Base-by-base conservation (phyloP, 2,797 vertebrate species). In the Argentina silus region DNA sequence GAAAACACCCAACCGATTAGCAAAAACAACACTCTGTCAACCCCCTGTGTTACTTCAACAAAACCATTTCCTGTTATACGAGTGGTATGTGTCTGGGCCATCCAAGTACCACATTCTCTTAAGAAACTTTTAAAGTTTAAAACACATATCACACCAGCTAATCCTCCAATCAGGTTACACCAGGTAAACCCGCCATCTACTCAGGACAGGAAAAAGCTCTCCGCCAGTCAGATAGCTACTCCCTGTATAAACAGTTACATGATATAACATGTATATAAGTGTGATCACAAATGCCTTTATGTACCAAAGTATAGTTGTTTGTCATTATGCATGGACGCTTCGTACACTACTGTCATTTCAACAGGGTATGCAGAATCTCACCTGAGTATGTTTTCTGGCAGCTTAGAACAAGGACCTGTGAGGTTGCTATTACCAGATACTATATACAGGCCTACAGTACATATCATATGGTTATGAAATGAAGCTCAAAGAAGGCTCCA, bases 241-340 rank as follows among this genome's bases (percentile, higher is more conserved):
- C 43, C 8, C 48, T 42, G 21, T 53, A n/a, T 1, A 2, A 36
- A 2, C 27, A 36, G 27, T 36, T 7, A 50, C 48, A 50, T 14
- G 8, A 9, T 50, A 1, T 50, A 2, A 9, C 1, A 1, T 15
- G 7, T 19, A 36, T 71, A 21, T 51, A 43, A n/a, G 17, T 62
- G 12, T 19, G 12, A 50, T 17, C 14, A 19, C 14, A 51, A 64
- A 73, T 36, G 63, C 8, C 21, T 73, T 67, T 57, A 15, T 19
- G 19, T 66, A 66, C 63, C 59, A 62, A 62, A 42, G 56, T 73
- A 15, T 59, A 27, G 15, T 48, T 21, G 14, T 27, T 11, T 36
- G 2, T 55, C 15, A 14, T 72, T 55, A 44, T 70, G 70, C 70
- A 65, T 57, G 70, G 51, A 21, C 23, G 3, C 45, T 56, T 44